Base-by-base conservation (phyloP, 2,797 vertebrate species). In the Aulostomus chinensis region DNA sequence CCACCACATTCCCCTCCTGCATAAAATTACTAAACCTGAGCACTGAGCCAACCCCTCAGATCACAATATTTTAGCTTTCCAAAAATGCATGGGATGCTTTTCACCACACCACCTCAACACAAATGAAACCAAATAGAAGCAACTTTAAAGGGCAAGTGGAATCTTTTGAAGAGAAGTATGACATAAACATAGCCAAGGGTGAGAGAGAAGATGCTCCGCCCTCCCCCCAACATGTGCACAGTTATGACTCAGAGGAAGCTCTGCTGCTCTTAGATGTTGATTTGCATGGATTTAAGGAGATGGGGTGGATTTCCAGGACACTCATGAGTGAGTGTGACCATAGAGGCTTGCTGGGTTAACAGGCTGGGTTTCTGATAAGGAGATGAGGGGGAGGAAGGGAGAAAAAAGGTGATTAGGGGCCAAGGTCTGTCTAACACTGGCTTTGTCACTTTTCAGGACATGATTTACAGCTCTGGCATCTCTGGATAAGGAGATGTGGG, bases 271-370 rank as follows among this genome's bases (percentile, higher is more conserved):
- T 78, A 87, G 83, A 87, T 84, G 82, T 80, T 74, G 81, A 88
- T 91, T 87, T 90, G 81, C 85, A 88, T 87, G 81, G 78, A 86
- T 89, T 85, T 87, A 69, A 81, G 74, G 78, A 58, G 56, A 83
- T 75, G 63, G 68, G 76, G 56, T 83, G 85, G 81, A 86, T 88
- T 84, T 87, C 60, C 69, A 61, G 70, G 87, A 88, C 81, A 85
- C 81, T 86, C 82, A 79, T 86, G 85, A 83, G 66, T 88, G 84
- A 82, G 68, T 80, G 84, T 78, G 80, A 81, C 82, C 86, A 81
- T 28, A 36, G 78, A 83, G 58, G 79, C 81, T 71, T 82, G 77
- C 71, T 76, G 81, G 85, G 84, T 87, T 84, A 76, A 80, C 76
- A 70, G 26, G 50, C 60, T 29, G 65, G 43, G 43, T 69, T 76